Base-by-base conservation (phyloP, 2,113 vertebrate species). In the Microtus montanus region DNA sequence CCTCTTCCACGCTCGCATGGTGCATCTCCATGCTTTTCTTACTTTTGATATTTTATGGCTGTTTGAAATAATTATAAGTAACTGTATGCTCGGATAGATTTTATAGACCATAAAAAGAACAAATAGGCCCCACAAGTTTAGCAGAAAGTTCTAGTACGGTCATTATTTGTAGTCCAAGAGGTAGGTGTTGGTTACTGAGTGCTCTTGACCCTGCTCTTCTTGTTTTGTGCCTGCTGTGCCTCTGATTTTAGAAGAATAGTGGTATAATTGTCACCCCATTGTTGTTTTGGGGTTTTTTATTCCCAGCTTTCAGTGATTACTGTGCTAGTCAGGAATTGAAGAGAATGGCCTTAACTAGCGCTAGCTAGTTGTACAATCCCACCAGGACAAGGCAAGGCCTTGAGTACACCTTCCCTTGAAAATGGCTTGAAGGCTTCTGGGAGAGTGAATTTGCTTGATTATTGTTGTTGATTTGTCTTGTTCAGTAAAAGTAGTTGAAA, bases 61-160 rank as follows among this genome's bases (percentile, higher is more conserved):
- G 61, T 94, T 97, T 95, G 74, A 94, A 98, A 96, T 96, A 98
- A 97, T 96, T 93, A 92, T 75, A 96, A 63, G 71, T 95, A 93
- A 96, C 87, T 68, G 38, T 90, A 66, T 24, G 2, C 66, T 68
- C 6, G 14, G 64, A 86, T 95, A 35, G 90, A 94, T 96, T 97
- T 97, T 97, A 83, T 84, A 97, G 87, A 52, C 95, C 90, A 85
- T 97, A 95, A 97, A 97, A 97, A 70, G 92, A 95, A 96, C 88
- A 95, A 89, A 91, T 96, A 94, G 93, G 64, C 44, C 24, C 35
- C 82, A 52, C 28, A 35, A 87, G 44, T 70, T 97, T 92, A 96
- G 95, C 70, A n/a, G 80, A n/a, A 96, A 89, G 73, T 93, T 98
- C 92, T 92, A 38, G 22, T 87, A 41, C 91, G 91, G 28, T 96